Evolutionary conservation across 2,113 vertebrate genomes (phyloP).

Genomic region (Rhinoptilus africanus): DNA sequence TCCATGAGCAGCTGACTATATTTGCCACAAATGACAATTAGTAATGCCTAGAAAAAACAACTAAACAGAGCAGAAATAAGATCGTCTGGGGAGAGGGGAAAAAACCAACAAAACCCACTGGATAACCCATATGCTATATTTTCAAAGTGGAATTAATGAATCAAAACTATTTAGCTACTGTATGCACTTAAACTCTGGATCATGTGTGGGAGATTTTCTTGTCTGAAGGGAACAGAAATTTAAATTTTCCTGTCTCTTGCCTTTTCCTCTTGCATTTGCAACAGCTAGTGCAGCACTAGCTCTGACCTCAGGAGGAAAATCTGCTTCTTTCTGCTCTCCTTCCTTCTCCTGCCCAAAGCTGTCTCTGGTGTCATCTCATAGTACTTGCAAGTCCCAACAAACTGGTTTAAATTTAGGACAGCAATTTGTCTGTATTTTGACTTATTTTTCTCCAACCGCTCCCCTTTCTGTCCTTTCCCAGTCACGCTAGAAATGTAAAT

Average conservation of each 20-base stretch:
- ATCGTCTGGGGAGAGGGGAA: background rate
- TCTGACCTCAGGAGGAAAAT: background rate
- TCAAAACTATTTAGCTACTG: background rate
- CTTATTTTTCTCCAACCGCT: background rate
- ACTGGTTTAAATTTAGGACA: background rate
- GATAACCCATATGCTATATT: slow-evolving; percentile 1
- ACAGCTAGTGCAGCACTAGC: background rate
- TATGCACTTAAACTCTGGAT: background rate
- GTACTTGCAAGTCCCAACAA: background rate
- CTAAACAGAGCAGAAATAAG: slow-evolving; percentile 50
- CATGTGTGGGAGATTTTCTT: background rate
- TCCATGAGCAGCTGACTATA: background rate
- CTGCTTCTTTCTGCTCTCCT: background rate
- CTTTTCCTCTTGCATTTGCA: background rate
- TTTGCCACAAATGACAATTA: slow-evolving; percentile 5
- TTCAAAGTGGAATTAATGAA: background rate
- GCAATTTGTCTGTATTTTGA: background rate
- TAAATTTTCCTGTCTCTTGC: background rate
- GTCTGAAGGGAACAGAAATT: background rate
- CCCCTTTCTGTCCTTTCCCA: background rate
- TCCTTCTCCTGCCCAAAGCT: background rate
- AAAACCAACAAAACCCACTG: background rate
- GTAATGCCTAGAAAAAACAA: slow-evolving; percentile 28
- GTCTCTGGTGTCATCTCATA: background rate
- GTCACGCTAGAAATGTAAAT: slow-evolving; percentile 3